Base-by-base conservation (phyloP, 2,888 invertebrate species). In the Clanis bilineata region DNA sequence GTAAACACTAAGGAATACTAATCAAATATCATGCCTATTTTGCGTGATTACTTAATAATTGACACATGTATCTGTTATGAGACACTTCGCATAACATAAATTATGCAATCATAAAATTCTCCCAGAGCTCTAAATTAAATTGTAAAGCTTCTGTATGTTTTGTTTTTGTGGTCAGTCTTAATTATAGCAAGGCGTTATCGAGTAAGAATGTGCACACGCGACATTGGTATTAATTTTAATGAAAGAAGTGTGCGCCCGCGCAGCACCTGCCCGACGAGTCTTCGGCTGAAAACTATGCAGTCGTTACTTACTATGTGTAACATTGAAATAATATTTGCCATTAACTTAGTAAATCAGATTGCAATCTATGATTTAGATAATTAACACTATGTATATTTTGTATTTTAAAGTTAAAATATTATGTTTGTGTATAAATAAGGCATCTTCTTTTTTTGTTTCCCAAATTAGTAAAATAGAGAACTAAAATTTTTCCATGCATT, bases 161-260 rank as follows among this genome's bases (percentile, higher is more conserved):
- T 22, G 12, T 51, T 51, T 5, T 43, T 57, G 45, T 59, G 59
- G 45, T 15, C 28, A 25, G 44, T 38, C 89, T 91, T 92, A 91
- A 91, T 92, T 92, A 90, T 90, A 80, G 67, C 79, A 80, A 89
- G 89, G 91, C 91, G 91, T 90, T 92, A 91, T 91, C 91, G 87
- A 83, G 90, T 90, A 92, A 90, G 91, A 92, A 92, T 92, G 90
- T 88, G 89, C 88, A 90, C 90, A 90, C 91, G 91, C 91, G 91
- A 92, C 91, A 91, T 89, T 85, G 90, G 90, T 91, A 92, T 92
- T 91, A 92, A 91, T 92, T 90, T 90, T 90, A 92, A 91, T 91
- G 91, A 89, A 90, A 89, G 90, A 90, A 91, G 91, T 91, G 91
- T 87, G 90, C 90, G 88, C 77, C 76, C 75, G 79, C 66, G 64